Evolutionary conservation across 2,797 vertebrate species (phyloP), one percentile per base, ranked within the genome.

Genomic region (Melopsittacus undulatus): DNA sequence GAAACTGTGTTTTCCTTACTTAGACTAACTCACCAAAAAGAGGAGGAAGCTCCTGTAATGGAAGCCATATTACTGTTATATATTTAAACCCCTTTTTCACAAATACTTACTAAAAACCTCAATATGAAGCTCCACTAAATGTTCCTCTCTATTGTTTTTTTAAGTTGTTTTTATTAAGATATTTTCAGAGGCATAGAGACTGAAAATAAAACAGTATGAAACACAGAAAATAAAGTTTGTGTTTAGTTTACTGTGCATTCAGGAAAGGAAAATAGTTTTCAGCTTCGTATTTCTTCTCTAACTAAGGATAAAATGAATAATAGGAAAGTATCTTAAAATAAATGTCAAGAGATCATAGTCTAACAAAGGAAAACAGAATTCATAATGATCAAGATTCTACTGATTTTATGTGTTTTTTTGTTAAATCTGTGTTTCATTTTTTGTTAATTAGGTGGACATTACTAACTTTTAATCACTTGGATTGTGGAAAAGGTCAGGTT

Each of bases 51-150:
- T 67, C 17, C 8, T 63, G 8, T 72, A 42, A 32, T 62, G 26
- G 42, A 12, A 81, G 1, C 8, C 1, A 0, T 61, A 29, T 42
- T 63, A 42, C 8, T 42, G 13, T 34, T 74, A 16, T 2, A 3
- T 3, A 19, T 18, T 48, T 27, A 48, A 34, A 42, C 1, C 1
- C 67, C 51, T 38, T 83, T 59, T 68, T 83, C 43, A 70, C 26
- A 80, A 69, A 48, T 6, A 42, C 10, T 70, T 80, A 40, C 17
- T 69, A 54, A 59, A 80, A 62, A 13, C 0, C 2, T 40, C 34
- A 57, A 3, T 22, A 49, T 12, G 34, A 92, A 78, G 8, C 8
- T 21, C 7, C 18, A 57, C 2, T 29, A 48, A 42, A 68, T 49
- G 11, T 17, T 77, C 19, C 2, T 72, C 5, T 38, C 9, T 17